Evolutionary conservation across 1,140 invertebrate genomes (phyloP), one percentile per base, ranked within the genome.

Genomic region (Macrotrachela quadricornifera): DNA sequence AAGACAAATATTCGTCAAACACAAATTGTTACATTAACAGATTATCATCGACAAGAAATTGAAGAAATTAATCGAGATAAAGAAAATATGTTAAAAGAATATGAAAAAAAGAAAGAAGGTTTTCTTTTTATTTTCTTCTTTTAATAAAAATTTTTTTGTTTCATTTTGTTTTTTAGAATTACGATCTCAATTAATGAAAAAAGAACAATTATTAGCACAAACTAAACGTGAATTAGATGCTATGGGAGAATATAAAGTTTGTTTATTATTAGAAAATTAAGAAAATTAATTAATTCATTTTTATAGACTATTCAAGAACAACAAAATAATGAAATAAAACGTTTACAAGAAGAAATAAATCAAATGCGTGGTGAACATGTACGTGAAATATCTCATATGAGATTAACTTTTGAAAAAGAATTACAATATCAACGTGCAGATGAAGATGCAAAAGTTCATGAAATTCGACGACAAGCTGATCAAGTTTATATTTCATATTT

Each of bases 1-100:
- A 70, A 70, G 56, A 66, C 67, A 10, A 63, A 59, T 39, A 66
- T 65, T 51, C 60, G 68, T 50, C 66, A 70, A 57, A 68, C 62
- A 21, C 61, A 63, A 10, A 66, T 70, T n/a, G 63, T 70, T 18
- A 66, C 67, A 14, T 59, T 70, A 17, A 70, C 64, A 57, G 68
- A 70, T 55, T 65, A 70, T 44, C 67, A 70, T 51, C 64, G 64
- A 54, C 61, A 69, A 49, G 63, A 69, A 58, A 66, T 70, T 17
- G 54, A 61, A 46, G 63, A 68, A 49, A 61, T 70, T 14, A 58
- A 62, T 47, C 40, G 62, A 36, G 57, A 69, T 50, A 61, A 60
- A 57, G 56, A 63, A 44, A 53, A 61, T 10, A 65, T 69, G 61
- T 60, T 67, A 17, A 61, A 64, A 49, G 64, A 68, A 36, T 70